Percentiles rank a stretch among this genome's conserved stretches.
Conservation (phyloP, 1,140 invertebrate genomes). For the Tetraneura akinire region DNA sequence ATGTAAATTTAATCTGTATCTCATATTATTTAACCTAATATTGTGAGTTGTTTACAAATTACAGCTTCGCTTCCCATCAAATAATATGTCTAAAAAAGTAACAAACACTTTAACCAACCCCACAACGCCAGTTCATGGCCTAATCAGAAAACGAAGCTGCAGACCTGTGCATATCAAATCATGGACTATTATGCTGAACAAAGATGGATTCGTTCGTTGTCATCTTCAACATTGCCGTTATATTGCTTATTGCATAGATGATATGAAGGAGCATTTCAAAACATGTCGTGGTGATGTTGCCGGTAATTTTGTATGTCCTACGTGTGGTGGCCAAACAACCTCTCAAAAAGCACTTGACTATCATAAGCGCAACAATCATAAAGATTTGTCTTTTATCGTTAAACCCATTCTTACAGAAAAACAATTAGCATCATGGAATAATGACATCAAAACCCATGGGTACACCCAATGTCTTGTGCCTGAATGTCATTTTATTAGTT, state of each 20-base stretch:
- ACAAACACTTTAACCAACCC: background rate
- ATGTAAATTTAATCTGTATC: too few species aligned
- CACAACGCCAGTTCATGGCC: slow-evolving; percentile 21
- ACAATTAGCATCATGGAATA: slow-evolving; percentile 5
- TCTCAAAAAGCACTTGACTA: slow-evolving; percentile 44
- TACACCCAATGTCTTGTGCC: slow-evolving; percentile 44
- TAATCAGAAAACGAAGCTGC: slow-evolving; percentile 51
- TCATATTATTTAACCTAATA: too few species aligned
- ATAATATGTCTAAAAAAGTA: slow-evolving; percentile 28
- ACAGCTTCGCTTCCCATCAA: too few species aligned
- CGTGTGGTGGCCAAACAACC: slow-evolving; percentile 35
- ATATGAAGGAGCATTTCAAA: slow-evolving; percentile 55
- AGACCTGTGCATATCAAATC: slow-evolving; percentile 54
- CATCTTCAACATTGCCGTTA: slow-evolving; percentile 56
- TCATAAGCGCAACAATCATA: slow-evolving; percentile 38
- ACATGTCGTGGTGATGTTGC: slow-evolving; percentile 54
- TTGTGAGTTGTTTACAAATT: too few species aligned
- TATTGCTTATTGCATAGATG: slow-evolving; percentile 55
- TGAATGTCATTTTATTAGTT: slow-evolving; percentile 47
- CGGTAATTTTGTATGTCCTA: slow-evolving; percentile 37
- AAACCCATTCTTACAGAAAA: slow-evolving; percentile 26
- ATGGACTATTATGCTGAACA: slow-evolving; percentile 55
- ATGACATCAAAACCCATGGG: slow-evolving; percentile 37
- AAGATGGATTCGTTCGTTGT: slow-evolving; percentile 55
- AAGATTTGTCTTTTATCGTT: slow-evolving; percentile 40